These are phyloP conservation scores for Salarias fasciatus DNA, from an alignment of 2,797 vertebrate genomes.

Conservation along the genomic window DNA sequence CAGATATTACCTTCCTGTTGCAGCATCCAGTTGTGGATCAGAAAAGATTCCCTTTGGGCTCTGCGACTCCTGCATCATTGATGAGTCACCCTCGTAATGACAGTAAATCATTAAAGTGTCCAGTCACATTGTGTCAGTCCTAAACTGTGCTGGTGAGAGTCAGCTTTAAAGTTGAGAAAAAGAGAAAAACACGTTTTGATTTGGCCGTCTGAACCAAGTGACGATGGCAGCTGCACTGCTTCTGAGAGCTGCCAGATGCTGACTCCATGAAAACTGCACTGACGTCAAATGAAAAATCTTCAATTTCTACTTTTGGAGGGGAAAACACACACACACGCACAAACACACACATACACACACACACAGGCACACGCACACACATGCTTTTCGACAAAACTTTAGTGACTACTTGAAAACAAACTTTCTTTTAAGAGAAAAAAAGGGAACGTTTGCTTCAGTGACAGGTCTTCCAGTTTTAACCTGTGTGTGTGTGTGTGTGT, in stretches of 20 bases:
- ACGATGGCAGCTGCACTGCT: constrained; percentile 35
- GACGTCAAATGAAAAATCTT: constrained; percentile 34
- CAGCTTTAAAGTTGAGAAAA: constrained; percentile 25
- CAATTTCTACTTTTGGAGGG: too few species aligned
- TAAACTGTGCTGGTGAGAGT: constrained; percentile 41
- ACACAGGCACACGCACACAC: too few species aligned
- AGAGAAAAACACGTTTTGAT: constrained; percentile 37
- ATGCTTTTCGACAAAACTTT: too few species aligned
- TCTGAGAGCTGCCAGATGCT: constrained; percentile 35
- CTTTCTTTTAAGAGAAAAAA: too few species aligned
- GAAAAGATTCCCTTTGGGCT: not conserved
- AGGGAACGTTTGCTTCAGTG: too few species aligned
- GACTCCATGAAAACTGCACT: constrained; percentile 32
- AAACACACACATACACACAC: too few species aligned
- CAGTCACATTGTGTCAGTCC: constrained; percentile 10
- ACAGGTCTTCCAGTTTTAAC: too few species aligned
- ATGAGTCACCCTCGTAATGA: constrained; percentile 26
- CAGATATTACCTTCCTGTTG: constrained; percentile 14
- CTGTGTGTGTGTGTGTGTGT: too few species aligned
- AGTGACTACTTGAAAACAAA: too few species aligned
- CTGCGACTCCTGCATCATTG: constrained; percentile 19
- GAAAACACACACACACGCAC: not conserved
- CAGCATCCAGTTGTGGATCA: constrained; percentile 16
- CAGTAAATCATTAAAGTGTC: constrained; percentile 42
- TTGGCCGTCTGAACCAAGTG: constrained; percentile 34